Evolutionary conservation across 2,113 vertebrate genomes (phyloP).

Genomic region (Neoarius graeffei): DNA sequence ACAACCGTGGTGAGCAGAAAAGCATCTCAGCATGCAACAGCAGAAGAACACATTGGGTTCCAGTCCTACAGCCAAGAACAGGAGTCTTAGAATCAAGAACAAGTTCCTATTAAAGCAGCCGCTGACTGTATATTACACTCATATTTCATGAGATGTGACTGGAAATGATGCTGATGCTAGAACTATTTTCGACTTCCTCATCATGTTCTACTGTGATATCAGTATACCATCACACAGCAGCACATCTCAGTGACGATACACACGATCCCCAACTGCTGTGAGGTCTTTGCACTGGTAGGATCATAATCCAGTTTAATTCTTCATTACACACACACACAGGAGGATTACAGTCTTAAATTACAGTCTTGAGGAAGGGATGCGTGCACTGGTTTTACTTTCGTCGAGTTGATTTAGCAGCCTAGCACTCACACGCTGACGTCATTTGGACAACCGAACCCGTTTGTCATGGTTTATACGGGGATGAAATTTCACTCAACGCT

Average conservation of each 20-base stretch:
- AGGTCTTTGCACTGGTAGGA: conserved; percentile 32
- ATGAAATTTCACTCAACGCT: conserved; percentile 13
- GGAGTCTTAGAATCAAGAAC: too few species aligned
- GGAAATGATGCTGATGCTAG: neutral
- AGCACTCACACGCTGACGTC: neutral
- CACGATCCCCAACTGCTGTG: conserved; percentile 26
- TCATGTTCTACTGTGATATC: conserved; percentile 6
- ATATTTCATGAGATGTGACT: conserved; percentile 12
- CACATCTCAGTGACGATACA: neutral
- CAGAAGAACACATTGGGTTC: too few species aligned
- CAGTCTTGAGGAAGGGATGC: neutral
- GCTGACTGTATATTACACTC: too few species aligned
- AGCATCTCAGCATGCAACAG: too few species aligned
- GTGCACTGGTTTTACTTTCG: neutral
- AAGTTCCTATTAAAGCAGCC: too few species aligned
- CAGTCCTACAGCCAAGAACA: too few species aligned
- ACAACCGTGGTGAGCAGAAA: too few species aligned
- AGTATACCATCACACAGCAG: conserved; percentile 23
- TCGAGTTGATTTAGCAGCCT: conserved; percentile 1
- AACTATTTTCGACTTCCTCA: conserved; percentile 10
- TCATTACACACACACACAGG: conserved; percentile 9
- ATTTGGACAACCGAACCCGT: neutral
- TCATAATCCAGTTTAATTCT: conserved; percentile 34
- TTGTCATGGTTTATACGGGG: conserved; percentile 14
- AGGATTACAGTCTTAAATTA: conserved; percentile 25